Conservation (phyloP, 1,140 invertebrate genomes). For the Drosophila kikkawai region DNA sequence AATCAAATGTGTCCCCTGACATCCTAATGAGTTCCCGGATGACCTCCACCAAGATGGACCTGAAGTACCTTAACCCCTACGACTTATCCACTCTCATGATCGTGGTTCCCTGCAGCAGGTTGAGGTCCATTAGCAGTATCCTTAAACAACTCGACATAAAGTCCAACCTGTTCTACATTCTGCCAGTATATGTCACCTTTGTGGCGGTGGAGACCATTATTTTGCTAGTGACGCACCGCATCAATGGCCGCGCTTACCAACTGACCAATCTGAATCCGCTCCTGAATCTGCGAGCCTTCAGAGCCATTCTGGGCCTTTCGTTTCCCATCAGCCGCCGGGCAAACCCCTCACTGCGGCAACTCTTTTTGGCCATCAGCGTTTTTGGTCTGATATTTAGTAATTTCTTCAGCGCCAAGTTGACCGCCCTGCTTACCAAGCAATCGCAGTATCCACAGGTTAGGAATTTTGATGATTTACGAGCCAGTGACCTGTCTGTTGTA, state of each 20-base stretch:
- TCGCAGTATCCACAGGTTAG: neutral
- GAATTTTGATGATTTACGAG: slow-evolving; percentile 36
- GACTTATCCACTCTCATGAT: neutral
- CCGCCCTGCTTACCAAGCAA: slow-evolving; percentile 35
- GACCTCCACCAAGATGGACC: neutral
- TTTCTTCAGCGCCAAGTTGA: slow-evolving; percentile 54
- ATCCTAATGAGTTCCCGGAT: neutral
- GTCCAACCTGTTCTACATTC: neutral
- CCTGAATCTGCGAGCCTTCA: slow-evolving; percentile 44
- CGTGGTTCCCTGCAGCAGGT: slow-evolving; percentile 35
- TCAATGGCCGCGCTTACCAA: neutral
- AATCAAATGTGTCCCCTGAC: neutral
- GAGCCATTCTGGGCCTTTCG: slow-evolving; percentile 34
- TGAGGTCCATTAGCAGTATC: slow-evolving; percentile 12
- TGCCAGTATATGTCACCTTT: slow-evolving; percentile 29
- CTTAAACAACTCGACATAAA: neutral
- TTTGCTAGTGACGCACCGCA: neutral
- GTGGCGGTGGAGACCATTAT: slow-evolving; percentile 31
- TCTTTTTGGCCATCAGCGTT: slow-evolving; percentile 48
- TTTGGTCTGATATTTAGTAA: slow-evolving; percentile 46
- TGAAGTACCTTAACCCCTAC: neutral
- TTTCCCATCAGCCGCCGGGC: slow-evolving; percentile 3
- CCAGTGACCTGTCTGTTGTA: slow-evolving; percentile 24
- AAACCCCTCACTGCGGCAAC: slow-evolving; percentile 12
- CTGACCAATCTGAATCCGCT: slow-evolving; percentile 4